Evolutionary conservation across 2,888 invertebrate genomes (phyloP), one percentile per base, ranked within the genome.

Genomic region (Oeneis ivallda): DNA sequence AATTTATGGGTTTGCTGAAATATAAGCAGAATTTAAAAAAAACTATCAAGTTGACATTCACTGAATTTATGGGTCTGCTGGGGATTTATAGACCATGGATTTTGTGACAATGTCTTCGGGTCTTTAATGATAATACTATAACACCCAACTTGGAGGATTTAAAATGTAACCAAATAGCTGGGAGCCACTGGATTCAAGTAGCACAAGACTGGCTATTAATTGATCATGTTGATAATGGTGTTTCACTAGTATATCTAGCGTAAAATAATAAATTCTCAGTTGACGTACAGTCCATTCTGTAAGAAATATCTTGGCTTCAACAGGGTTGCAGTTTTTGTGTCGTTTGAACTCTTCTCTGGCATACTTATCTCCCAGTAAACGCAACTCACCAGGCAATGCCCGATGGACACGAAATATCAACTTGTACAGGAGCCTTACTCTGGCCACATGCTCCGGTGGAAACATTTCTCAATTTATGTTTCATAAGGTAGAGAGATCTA

Each of bases 271-370:
- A 10, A 10, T 50, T 26, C 11, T 11, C 4, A 26, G 10, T 13
- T 19, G 74, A 76, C 93, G 89, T 85, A 97, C 98, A 58, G 96
- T 95, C 98, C 98, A 98, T 89, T 98, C 98, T 34, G 93, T 94
- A 84, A 98, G 93, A 81, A 98, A 98, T 62, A 95, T 92, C 13
- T 92, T 87, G 0, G 96, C 94, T 82, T 97, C 96, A 52, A 92
- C 89, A 0, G 93, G 89, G 62, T 93, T 93, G 74, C 96, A 96
- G 10, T 92, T 93, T 79, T 96, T 96, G 82, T 98, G 98, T 54
- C 96, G 89, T 78, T 94, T 94, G 82, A 98, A 98, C 85, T 98
- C 97, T 72, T 96, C 96, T 70, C 94, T 93, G 0, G 95, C 95
- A 79, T 97, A 97, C 75, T 93, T 93, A 77, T 96, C 94, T 0